Conservation (phyloP, 1,140 invertebrate genomes). For the Zophobas morio region DNA sequence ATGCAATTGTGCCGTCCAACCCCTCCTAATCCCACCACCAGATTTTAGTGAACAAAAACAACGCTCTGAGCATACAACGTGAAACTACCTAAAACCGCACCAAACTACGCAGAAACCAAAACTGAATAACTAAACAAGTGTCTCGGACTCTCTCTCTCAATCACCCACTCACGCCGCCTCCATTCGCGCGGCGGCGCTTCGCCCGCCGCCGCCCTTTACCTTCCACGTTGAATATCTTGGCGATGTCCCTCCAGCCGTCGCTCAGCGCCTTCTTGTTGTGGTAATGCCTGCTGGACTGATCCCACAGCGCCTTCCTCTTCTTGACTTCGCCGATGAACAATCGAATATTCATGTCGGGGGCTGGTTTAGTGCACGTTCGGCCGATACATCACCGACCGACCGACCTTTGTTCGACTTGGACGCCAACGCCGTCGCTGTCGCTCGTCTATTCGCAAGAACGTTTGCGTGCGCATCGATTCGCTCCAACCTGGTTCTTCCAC, state of each 20-base stretch:
- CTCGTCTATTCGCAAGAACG: constrained; percentile 22
- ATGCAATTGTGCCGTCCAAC: too few relatives aligned
- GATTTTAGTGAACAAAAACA: too few relatives aligned
- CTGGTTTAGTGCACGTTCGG: constrained; percentile 60
- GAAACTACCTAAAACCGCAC: too few relatives aligned
- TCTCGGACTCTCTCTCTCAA: too few relatives aligned
- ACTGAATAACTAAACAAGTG: too few relatives aligned
- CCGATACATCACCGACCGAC: not conserved
- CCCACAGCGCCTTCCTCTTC: constrained; percentile 68
- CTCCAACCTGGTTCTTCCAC: constrained; percentile 17
- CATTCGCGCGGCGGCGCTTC: too few relatives aligned
- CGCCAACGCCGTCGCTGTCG: constrained; percentile 8
- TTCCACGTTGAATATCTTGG: constrained; percentile 67
- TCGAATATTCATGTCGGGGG: constrained; percentile 65
- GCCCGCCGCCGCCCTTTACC: constrained; percentile 61
- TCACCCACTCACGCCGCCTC: too few relatives aligned
- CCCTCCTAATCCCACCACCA: too few relatives aligned
- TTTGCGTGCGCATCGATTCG: constrained; percentile 35
- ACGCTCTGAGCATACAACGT: too few relatives aligned
- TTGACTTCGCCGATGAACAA: constrained; percentile 68
- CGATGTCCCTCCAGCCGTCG: constrained; percentile 68
- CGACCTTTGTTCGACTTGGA: constrained; percentile 23
- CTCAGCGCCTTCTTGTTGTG: constrained; percentile 69
- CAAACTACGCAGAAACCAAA: too few relatives aligned
- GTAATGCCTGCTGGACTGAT: constrained; percentile 67